These are phyloP conservation scores for Stratiolaelaps scimitus DNA, from an alignment of 1,140 invertebrate genomes.

Conservation along the genomic window DNA sequence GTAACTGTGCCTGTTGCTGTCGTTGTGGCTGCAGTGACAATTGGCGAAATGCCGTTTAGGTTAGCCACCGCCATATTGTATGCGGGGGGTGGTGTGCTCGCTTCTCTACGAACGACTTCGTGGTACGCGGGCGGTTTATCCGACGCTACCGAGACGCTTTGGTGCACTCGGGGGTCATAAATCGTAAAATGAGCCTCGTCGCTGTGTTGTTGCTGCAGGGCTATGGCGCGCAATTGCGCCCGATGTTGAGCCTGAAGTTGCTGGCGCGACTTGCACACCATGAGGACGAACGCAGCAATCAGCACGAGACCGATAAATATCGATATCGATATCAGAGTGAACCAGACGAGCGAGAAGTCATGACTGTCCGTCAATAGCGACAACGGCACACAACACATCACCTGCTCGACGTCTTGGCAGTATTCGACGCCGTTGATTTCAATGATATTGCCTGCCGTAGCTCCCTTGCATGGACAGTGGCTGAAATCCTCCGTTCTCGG, in stretches of 20 bases:
- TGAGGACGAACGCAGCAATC: slow-evolving; percentile 19
- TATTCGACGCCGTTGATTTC: slow-evolving; percentile 23
- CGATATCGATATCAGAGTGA: slow-evolving; percentile 24
- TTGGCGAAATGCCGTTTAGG: background rate
- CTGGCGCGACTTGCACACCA: slow-evolving; percentile 21
- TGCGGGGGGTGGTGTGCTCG: slow-evolving; percentile 16
- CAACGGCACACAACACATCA: slow-evolving; percentile 15
- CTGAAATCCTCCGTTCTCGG: slow-evolving; percentile 7
- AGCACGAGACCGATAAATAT: slow-evolving; percentile 18
- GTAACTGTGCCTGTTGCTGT: background rate
- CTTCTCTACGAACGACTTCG: slow-evolving; percentile 19
- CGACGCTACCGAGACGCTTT: background rate
- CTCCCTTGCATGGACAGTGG: slow-evolving; percentile 24
- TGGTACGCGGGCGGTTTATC: slow-evolving; percentile 19
- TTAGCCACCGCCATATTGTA: slow-evolving; percentile 14
- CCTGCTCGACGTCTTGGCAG: slow-evolving; percentile 20
- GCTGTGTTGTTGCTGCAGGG: background rate
- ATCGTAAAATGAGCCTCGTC: slow-evolving; percentile 13
- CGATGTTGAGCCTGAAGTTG: slow-evolving; percentile 22
- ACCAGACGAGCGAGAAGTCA: slow-evolving; percentile 15
- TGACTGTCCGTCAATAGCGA: slow-evolving; percentile 12
- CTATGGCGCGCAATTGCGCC: slow-evolving; percentile 3
- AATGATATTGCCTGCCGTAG: slow-evolving; percentile 11
- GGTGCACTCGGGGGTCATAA: slow-evolving; percentile 19
- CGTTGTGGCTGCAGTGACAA: background rate